Conservation (phyloP, 2,888 invertebrate genomes). For the Amphipyra tragopoginis region DNA sequence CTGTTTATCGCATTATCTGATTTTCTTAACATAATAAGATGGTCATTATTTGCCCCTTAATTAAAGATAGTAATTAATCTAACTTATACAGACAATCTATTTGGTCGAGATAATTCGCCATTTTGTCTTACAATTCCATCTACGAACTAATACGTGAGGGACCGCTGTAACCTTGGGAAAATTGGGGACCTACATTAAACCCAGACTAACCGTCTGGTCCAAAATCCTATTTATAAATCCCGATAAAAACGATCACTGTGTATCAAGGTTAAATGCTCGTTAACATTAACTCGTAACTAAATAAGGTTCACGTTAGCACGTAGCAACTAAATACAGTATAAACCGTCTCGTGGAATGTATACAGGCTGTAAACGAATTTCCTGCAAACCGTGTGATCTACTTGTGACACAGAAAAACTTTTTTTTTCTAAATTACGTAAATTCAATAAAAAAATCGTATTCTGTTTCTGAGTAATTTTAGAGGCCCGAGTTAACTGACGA, state of each 20-base stretch:
- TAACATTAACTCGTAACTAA: constrained; percentile 15
- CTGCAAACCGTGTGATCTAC: too few relatives aligned
- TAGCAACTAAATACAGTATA: constrained; percentile 5
- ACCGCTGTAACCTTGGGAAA: constrained; percentile 11
- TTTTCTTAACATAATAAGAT: constrained; percentile 17
- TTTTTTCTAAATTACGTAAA: too few relatives aligned
- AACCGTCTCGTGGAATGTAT: constrained; percentile 2
- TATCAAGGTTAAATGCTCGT: constrained; percentile 9
- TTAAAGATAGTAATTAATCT: constrained; percentile 56
- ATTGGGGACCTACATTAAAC: constrained; percentile 22
- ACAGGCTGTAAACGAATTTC: too few relatives aligned
- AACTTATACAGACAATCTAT: constrained; percentile 47
- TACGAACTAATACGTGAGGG: constrained; percentile 32
- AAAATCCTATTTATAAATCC: constrained; percentile 23
- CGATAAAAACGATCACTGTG: constrained; percentile 16
- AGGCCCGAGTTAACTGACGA: too few relatives aligned
- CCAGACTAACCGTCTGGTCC: constrained; percentile 9
- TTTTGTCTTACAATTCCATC: constrained; percentile 38
- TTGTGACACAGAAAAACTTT: too few relatives aligned
- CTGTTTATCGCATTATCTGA: constrained; percentile 3
- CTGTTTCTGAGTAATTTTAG: too few relatives aligned
- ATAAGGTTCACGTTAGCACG: constrained; percentile 2
- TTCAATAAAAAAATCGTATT: too few relatives aligned
- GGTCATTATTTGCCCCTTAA: constrained; percentile 26
- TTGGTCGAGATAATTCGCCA: constrained; percentile 36